These are phyloP conservation scores for Morbakka virulenta DNA, from an alignment of 30 jellyfish, hydroid and myxozoan species.

Conservation along the genomic window DNA sequence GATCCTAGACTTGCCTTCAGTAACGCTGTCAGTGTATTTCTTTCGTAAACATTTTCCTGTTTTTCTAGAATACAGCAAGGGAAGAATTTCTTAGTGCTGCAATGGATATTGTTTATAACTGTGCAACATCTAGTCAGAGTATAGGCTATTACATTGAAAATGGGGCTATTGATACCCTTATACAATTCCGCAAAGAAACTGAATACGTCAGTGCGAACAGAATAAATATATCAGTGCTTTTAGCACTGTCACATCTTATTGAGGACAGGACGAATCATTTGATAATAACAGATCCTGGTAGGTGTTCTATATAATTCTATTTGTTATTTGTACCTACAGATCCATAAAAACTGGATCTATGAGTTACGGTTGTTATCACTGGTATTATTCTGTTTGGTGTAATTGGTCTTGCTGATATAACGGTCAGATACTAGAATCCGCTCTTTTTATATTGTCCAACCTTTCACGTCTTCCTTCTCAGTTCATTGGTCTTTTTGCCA, in stretches of 20 bases:
- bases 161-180: conserved; percentile 54
- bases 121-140: conserved; percentile 46
- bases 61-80: conserved; percentile 71
- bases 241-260: conserved; percentile 68
- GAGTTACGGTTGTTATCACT: too few species aligned
- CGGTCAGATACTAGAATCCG: too few species aligned
- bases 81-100: conserved; percentile 74
- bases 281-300: conserved; percentile 57
- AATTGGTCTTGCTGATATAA: too few species aligned
- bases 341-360: too few species aligned
- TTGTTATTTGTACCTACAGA: too few species aligned
- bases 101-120: conserved; percentile 70
- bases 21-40: not conserved
- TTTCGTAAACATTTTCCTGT: not conserved
- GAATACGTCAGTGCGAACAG: conserved; percentile 78
- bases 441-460: too few species aligned
- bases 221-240: conserved; percentile 56
- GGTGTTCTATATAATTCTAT: too few species aligned
- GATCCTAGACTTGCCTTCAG: not conserved
- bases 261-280: conserved; percentile 76
- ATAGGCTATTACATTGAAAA: conserved; percentile 42
- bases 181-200: conserved; percentile 65
- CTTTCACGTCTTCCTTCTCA: too few species aligned
- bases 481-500: too few species aligned
- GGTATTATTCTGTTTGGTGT: too few species aligned